phyloP scores from a whole-genome alignment of 2,113 vertebrate species.

The Thalassoma bifasciatum region DNA sequence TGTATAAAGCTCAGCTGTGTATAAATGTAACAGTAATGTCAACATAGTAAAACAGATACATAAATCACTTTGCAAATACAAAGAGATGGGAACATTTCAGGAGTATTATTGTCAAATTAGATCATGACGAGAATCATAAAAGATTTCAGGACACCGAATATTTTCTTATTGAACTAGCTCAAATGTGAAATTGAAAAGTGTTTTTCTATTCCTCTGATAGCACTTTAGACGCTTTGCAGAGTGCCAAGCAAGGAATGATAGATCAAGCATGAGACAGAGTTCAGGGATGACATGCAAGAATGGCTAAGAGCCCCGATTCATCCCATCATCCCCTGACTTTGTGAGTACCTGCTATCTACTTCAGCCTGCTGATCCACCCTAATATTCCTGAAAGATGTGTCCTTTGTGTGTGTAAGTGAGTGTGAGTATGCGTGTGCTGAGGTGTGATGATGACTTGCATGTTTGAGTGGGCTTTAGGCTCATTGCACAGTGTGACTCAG shows the following conservation, averaged over 20 bases:
- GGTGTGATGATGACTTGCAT: slow-evolving; percentile 48
- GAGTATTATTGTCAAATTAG: neutral
- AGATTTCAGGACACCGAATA: neutral
- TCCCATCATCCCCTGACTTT: slow-evolving; percentile 49
- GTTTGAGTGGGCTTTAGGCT: slow-evolving; percentile 49
- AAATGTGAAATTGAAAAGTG: neutral
- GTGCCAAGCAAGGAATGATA: slow-evolving; percentile 8
- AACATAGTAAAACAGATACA: neutral
- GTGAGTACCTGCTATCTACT: slow-evolving; percentile 52
- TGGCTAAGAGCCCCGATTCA: slow-evolving; percentile 35
- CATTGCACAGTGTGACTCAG: slow-evolving; percentile 56
- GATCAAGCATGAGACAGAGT: slow-evolving; percentile 8
- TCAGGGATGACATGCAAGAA: slow-evolving; percentile 34
- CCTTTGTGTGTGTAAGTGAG: neutral
- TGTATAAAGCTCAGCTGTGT: neutral
- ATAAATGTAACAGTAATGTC: neutral
- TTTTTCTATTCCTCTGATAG: too few relatives aligned
- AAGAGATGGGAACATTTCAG: neutral
- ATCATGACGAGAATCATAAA: neutral
- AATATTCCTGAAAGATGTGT: slow-evolving; percentile 20
- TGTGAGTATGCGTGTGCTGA: slow-evolving; percentile 21
- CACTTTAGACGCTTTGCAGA: neutral
- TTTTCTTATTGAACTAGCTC: neutral
- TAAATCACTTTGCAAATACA: neutral
- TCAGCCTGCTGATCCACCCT: slow-evolving; percentile 34